Conservation (phyloP, 2,888 invertebrate genomes). For the Stenurella melanura region DNA sequence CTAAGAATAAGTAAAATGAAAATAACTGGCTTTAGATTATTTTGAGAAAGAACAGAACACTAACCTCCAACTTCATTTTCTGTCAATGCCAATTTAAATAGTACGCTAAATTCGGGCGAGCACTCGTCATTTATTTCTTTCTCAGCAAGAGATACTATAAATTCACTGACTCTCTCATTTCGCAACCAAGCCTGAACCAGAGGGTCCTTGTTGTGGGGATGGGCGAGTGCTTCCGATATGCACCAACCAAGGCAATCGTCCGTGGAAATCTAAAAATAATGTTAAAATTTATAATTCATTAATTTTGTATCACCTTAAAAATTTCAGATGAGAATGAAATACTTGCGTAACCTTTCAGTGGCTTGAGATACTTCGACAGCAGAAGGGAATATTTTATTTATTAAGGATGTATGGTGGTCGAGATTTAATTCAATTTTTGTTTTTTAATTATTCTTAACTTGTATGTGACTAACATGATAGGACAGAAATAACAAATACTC, state of each 20-base stretch:
- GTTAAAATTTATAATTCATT: no score
- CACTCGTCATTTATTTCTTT: conserved; percentile 66
- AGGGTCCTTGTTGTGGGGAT: conserved; percentile 71
- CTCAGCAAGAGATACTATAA: conserved; percentile 70
- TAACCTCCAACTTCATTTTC: conserved; percentile 72
- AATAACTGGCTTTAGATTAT: conserved; percentile 24
- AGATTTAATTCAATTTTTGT: no score
- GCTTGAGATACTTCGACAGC: no score
- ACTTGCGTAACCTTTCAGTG: no score
- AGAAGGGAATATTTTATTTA: no score
- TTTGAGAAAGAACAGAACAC: conserved; percentile 8
- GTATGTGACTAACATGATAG: no score
- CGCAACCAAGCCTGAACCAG: conserved; percentile 74
- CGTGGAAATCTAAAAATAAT: conserved; percentile 57
- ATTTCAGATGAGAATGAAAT: no score
- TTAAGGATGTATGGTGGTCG: no score
- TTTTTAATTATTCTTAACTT: no score
- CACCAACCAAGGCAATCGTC: conserved; percentile 73
- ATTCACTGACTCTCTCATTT: conserved; percentile 70
- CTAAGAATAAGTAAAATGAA: conserved; percentile 67
- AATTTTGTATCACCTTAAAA: no score
- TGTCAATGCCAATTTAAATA: conserved; percentile 69
- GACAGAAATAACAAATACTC: no score
- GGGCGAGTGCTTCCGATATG: conserved; percentile 71
- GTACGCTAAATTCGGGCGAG: conserved; percentile 65